Conservation (phyloP, 92 coral and sea anemone species). For the Zoanthus sociatus region DNA sequence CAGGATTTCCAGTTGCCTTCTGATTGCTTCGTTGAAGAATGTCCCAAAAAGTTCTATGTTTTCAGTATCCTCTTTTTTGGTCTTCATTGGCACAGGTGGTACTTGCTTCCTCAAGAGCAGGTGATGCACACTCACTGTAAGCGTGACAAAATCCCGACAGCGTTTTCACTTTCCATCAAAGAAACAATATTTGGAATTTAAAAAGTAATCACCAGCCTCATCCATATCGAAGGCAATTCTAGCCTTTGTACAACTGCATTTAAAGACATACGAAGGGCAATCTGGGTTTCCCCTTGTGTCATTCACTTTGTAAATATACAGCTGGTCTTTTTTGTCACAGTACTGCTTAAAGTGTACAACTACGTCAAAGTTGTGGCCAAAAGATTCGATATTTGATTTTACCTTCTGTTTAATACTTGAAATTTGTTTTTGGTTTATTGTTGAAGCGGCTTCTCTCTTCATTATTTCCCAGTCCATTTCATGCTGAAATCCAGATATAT, state of each 20-base stretch:
- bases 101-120: constrained; percentile 32
- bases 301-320: constrained; percentile 22
- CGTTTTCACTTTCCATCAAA: constrained; percentile 31
- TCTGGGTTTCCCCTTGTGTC: constrained; percentile 52
- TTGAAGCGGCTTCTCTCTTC: constrained; percentile 52
- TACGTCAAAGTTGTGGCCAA: constrained; percentile 16
- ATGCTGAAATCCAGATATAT: constrained; percentile 41
- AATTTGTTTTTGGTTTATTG: constrained; percentile 60
- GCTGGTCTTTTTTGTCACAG: constrained; percentile 33
- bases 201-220: constrained; percentile 9
- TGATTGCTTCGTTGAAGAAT: constrained; percentile 11
- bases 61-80: constrained; percentile 16
- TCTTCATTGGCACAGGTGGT: constrained; percentile 26
- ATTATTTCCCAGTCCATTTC: constrained; percentile 21
- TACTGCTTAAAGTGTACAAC: constrained; percentile 31
- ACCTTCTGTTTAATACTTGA: constrained; percentile 1
- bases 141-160: constrained; percentile 5
- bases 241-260: constrained; percentile 33
- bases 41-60: constrained; percentile 19
- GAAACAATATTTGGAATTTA: constrained; percentile 11
- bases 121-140: constrained; percentile 39
- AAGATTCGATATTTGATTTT: not conserved
- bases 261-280: constrained; percentile 51
- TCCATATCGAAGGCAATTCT: constrained; percentile 47
- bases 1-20: constrained; percentile 17